Percentiles rank a stretch among this genome's conserved stretches.
These are phyloP conservation scores for Podiceps cristatus DNA, from an alignment of 2,113 vertebrate species.

Conservation along the genomic window DNA sequence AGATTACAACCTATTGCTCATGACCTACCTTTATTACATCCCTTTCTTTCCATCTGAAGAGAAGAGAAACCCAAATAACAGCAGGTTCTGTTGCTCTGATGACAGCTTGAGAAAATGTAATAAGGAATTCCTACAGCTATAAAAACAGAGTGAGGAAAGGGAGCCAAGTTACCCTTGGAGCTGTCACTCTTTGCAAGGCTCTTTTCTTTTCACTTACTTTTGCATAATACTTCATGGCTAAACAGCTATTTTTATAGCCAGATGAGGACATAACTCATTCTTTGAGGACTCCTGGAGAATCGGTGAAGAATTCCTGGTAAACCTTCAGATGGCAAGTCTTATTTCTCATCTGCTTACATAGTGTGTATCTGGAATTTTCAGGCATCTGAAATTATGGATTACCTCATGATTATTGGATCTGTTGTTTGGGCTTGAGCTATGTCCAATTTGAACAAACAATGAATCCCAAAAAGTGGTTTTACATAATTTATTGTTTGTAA, in stretches of 20 bases:
- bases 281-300: slow-evolving; percentile 37
- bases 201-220: slow-evolving; percentile 63
- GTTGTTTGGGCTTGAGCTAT: not conserved
- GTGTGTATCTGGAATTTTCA: not conserved
- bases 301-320: not conserved
- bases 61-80: slow-evolving; percentile 65
- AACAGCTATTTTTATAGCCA: slow-evolving; percentile 55
- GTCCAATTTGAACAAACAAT: not conserved
- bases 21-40: slow-evolving; percentile 32
- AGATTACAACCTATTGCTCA: slow-evolving; percentile 66
- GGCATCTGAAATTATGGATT: not conserved
- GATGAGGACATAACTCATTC: slow-evolving; percentile 45
- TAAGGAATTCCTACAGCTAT: slow-evolving; percentile 69
- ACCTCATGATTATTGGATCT: not conserved
- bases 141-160: slow-evolving; percentile 66
- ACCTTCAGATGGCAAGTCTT: slow-evolving; percentile 14
- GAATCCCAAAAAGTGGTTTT: not conserved
- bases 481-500: not conserved
- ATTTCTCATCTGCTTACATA: not conserved
- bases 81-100: slow-evolving; percentile 54
- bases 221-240: slow-evolving; percentile 46
- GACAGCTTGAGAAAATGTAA: slow-evolving; percentile 68
- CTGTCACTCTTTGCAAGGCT: slow-evolving; percentile 61
- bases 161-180: slow-evolving; percentile 55
- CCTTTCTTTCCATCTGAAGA: slow-evolving; percentile 31